phyloP scores from a whole-genome alignment of 1,140 invertebrate genomes.

The Procambarus clarkii region DNA sequence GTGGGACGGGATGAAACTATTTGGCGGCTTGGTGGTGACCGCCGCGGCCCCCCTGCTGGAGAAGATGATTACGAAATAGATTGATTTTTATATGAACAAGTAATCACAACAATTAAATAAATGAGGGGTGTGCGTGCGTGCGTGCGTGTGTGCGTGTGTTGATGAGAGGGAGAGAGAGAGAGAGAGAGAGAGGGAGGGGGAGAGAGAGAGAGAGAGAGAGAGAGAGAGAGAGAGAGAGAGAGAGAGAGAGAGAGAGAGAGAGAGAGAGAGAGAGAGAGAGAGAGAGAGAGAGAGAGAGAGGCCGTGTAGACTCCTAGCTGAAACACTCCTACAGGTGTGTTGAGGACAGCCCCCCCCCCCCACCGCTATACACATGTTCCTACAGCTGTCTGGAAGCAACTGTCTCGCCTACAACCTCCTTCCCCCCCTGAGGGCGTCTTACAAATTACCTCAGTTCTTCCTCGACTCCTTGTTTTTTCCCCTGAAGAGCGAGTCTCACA shows the following conservation, averaged over 20 bases:
- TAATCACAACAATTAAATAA: slow-evolving; percentile 68
- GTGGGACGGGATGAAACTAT: not conserved
- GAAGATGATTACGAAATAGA: slow-evolving; percentile 61
- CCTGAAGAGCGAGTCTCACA: too few relatives aligned
- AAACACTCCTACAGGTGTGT: too few relatives aligned
- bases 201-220: slow-evolving; percentile 37
- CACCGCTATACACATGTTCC: too few relatives aligned
- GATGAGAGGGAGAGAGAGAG: slow-evolving; percentile 36
- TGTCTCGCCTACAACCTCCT: too few relatives aligned
- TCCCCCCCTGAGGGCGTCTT: too few relatives aligned
- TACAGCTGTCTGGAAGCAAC: too few relatives aligned
- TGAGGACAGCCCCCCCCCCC: too few relatives aligned
- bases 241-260: slow-evolving; percentile 30
- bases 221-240: slow-evolving; percentile 36
- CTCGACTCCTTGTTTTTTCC: too few relatives aligned
- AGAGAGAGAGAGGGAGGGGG: slow-evolving; percentile 43
- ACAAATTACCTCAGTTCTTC: too few relatives aligned
- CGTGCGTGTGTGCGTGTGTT: too few relatives aligned
- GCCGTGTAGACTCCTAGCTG: too few relatives aligned
- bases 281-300: too few relatives aligned
- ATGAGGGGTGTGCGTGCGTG: slow-evolving; percentile 65
- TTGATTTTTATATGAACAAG: slow-evolving; percentile 69
- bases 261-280: slow-evolving; percentile 18
- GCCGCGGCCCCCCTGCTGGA: slow-evolving; percentile 32
- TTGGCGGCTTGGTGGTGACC: not conserved